Percentiles rank a stretch among this genome's conserved stretches.
Evolutionary conservation across 2,888 invertebrate genomes (phyloP).

Genomic region (Seladonia tumulorum): DNA sequence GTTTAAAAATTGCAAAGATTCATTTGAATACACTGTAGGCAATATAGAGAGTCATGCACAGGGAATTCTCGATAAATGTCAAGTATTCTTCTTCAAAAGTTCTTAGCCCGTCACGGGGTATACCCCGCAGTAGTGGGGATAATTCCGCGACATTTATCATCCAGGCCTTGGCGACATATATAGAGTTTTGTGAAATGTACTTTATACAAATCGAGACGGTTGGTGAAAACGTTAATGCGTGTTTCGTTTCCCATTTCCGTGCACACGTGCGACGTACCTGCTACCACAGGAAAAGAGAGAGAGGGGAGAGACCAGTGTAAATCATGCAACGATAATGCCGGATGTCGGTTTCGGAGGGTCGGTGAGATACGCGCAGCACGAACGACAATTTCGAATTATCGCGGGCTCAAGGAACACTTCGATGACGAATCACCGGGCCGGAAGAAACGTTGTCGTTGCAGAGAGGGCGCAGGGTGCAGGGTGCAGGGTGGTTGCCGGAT

Average conservation of each 20-base stretch:
- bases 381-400: conserved; percentile 42
- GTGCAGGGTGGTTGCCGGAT: conserved; percentile 20
- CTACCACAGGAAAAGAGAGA: not conserved
- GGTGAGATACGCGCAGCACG: conserved; percentile 37
- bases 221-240: not conserved
- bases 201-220: not conserved
- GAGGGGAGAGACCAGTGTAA: conserved; percentile 74
- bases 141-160: too few species aligned
- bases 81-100: too few species aligned
- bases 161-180: too few species aligned
- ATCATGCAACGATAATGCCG: conserved; percentile 82
- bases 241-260: not conserved
- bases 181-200: too few species aligned
- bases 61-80: too few species aligned
- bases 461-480: too few species aligned
- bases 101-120: too few species aligned
- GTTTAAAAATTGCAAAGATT: too few species aligned
- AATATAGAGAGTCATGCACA: too few species aligned
- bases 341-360: conserved; percentile 78
- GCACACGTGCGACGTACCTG: not conserved
- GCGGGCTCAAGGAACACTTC: conserved; percentile 25
- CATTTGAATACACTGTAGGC: too few species aligned
- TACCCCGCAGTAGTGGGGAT: too few species aligned
- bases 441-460: not conserved
- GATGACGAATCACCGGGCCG: conserved; percentile 48